phyloP scores from a whole-genome alignment of 1,140 invertebrate genomes.

The Halictus rubicundus region DNA sequence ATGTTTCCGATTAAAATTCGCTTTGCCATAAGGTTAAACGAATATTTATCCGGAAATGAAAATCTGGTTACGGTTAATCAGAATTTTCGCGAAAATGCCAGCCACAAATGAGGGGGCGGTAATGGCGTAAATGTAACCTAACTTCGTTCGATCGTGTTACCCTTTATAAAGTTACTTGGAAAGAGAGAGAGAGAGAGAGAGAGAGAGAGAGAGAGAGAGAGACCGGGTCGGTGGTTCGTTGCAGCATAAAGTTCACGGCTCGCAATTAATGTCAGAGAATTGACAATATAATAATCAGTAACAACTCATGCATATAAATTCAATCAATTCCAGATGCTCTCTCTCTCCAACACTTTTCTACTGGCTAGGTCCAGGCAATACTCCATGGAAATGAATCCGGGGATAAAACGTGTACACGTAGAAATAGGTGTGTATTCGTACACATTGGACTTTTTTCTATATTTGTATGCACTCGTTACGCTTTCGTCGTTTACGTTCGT shows the following conservation, averaged over 20 bases:
- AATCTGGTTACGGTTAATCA: background rate
- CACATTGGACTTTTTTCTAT: too few species aligned
- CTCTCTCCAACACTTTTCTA: too few species aligned
- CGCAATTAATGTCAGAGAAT: background rate
- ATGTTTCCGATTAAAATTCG: too few species aligned
- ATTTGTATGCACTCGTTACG: too few species aligned
- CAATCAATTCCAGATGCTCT: too few species aligned
- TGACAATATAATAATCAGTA: background rate
- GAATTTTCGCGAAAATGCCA: background rate
- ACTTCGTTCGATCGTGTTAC: background rate
- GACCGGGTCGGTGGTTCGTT: background rate
- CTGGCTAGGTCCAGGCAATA: too few species aligned
- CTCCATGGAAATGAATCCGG: too few species aligned
- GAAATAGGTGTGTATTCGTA: too few species aligned
- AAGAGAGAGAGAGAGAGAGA: background rate
- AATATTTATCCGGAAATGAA: background rate
- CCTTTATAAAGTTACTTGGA: too few species aligned
- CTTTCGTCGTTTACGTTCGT: too few species aligned
- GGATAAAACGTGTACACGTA: too few species aligned
- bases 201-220: background rate
- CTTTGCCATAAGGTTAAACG: background rate
- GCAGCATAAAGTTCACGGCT: slow-evolving; percentile 14
- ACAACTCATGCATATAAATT: too few species aligned
- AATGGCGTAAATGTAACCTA: slow-evolving; percentile 20
- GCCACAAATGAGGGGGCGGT: background rate